Evolutionary conservation across 2,113 vertebrate species (phyloP).

Genomic region (Albula goreensis): DNA sequence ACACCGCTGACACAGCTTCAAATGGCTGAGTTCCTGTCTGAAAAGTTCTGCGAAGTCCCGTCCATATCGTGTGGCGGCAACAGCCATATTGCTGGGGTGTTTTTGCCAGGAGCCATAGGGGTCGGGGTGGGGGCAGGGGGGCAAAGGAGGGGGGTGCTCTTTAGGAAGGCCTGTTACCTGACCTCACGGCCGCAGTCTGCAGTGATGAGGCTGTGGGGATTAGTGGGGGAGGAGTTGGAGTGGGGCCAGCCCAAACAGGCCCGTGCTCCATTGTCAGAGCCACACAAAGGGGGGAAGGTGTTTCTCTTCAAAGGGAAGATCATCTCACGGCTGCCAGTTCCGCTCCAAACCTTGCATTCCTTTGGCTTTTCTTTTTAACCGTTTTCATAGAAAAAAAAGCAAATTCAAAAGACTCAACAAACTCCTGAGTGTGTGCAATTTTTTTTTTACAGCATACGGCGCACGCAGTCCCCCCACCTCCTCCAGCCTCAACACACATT

Average conservation of each 20-base stretch:
- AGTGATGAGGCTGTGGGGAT: conserved; percentile 67
- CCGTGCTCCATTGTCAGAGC: conserved; percentile 56
- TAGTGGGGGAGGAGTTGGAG: conserved; percentile 64
- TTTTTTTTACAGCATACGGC: not conserved
- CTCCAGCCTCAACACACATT: no score
- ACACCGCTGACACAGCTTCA: not conserved
- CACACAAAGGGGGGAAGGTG: conserved; percentile 57
- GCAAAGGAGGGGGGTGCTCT: conserved; percentile 45
- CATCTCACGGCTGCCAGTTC: conserved; percentile 44
- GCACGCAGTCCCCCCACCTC: not conserved
- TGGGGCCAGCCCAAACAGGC: conserved; percentile 61
- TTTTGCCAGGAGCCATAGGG: not conserved
- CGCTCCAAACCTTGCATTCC: conserved; percentile 34
- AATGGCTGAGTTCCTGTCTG: not conserved
- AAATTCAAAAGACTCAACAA: no score
- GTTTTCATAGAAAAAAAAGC: conserved; percentile 15
- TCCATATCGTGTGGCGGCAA: not conserved
- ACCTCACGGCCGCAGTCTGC: conserved; percentile 76
- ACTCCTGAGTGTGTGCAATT: not conserved
- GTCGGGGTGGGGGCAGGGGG: not conserved
- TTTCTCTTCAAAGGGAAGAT: conserved; percentile 51
- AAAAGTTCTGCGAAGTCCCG: not conserved
- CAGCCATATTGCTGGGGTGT: not conserved
- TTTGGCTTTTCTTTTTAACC: conserved; percentile 19
- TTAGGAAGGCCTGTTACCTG: conserved; percentile 75